Base-by-base conservation (phyloP, 2,797 vertebrate species). In the Ciconia nigra region DNA sequence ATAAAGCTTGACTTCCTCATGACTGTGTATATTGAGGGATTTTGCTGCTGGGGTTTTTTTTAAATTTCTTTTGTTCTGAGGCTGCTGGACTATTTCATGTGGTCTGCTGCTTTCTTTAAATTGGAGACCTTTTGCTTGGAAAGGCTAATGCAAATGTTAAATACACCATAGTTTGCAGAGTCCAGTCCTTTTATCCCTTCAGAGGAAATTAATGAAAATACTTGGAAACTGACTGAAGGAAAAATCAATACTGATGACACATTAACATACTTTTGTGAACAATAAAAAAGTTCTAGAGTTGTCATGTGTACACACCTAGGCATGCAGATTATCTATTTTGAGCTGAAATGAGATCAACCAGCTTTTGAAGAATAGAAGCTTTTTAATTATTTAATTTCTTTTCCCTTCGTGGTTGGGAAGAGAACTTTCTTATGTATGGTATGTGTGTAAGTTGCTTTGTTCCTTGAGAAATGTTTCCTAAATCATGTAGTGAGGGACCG, bases 401-500 rank as follows among this genome's bases (percentile, higher is more conserved):
- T 81, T 66, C 52, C 29, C 31, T 55, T 90, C 2, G 2, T 72
- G 39, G 10, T 7, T 51, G 19, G 24, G 22, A 89, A 67, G 35
- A 91, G 47, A 72, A 28, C 15, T 63, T 79, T 76, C 5, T n/a
- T 28, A 20, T 7, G 24, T 15, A 2, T 41, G 25, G 9, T 44
- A 5, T 12, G 15, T 70, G 39, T 80, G 17, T 51, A 39, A 88
- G n/a, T 47, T 20, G 4, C 63, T 63, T 73, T 59, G 13, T 69
- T 88, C 33, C 49, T 83, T 52, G 37, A 63, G 52, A 55, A 74
- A 15, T 73, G 33, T 37, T 62, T 13, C 37, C 58, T 47, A 18
- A 15, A 10, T 52, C 3, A 2, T 1, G 11, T 25, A 10, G 57
- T 17, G 61, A 37, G 18, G 20, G 41, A 33, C 13, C 0, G 0